Base-by-base conservation (phyloP, 2,113 vertebrate species). In the Riparia riparia region DNA sequence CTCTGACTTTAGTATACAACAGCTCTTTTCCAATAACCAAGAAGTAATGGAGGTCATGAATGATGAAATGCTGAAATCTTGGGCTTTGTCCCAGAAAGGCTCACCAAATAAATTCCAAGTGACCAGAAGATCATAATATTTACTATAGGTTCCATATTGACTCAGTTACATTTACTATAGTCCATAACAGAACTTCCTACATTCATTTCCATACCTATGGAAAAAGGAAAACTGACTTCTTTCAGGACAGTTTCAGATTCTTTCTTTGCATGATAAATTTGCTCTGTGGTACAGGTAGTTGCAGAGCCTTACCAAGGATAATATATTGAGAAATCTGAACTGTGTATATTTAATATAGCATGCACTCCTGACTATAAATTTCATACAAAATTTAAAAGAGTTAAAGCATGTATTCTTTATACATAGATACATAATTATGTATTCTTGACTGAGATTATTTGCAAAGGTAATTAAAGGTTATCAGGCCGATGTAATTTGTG, bases 31-130 rank as follows among this genome's bases (percentile, higher is more conserved):
- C 64, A 39, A 16, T 17, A 54, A 50, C 4, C 15, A 91, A 24
- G 5, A 44, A 31, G 10, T n/a, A 58, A 47, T 0, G 0, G 66
- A 50, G n/a, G 0, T 31, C 7, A 41, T 57, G 8, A 89, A 37
- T n/a, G 11, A n/a, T 14, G 13, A 12, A 77, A 86, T 61, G 4
- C 12, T 89, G 60, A 69, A 81, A 77, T 70, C 10, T 25, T 57
- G 8, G 28, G 4, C 14, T 22, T 85, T 82, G 14, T 54, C 6
- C 2, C 4, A 47, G 29, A 72, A 83, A 34, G 32, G 14, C 1
- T 89, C 6, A 54, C 2, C 0, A 7, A 28, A 9, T 53, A 45
- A 31, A 21, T 60, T 81, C 9, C 28, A 41, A 73, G 18, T 39
- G 11, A 6, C 28, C 44, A 16, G 26, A 42, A 86, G 2, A 44